Evolutionary conservation across 2,888 invertebrate species (phyloP).

Genomic region (Lasioglossum malachurum): DNA sequence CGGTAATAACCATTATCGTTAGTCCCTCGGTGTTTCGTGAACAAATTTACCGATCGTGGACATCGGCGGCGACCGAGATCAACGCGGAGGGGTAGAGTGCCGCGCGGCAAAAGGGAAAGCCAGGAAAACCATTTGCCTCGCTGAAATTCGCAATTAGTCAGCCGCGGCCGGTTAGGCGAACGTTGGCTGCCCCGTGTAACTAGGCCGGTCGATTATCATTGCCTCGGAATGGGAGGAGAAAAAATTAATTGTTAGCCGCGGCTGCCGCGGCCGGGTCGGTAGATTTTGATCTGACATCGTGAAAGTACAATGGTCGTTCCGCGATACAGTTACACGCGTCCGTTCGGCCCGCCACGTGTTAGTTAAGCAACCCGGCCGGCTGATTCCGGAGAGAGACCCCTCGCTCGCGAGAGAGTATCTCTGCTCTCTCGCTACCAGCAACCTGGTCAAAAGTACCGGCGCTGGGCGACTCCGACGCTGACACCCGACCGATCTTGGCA

Average conservation of each 20-base stretch:
- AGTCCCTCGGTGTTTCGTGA: background rate
- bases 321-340: conserved; percentile 56
- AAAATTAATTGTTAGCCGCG: conserved; percentile 62
- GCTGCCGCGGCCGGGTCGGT: conserved; percentile 42
- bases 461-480: conserved; percentile 41
- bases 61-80: background rate
- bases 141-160: conserved; percentile 61
- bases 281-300: conserved; percentile 66
- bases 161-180: background rate
- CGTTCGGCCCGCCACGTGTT: conserved; percentile 54
- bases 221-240: conserved; percentile 25
- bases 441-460: conserved; percentile 65
- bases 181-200: conserved; percentile 23
- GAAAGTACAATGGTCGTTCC: conserved; percentile 66
- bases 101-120: conserved; percentile 28
- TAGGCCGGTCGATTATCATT: conserved; percentile 53
- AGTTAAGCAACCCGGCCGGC: conserved; percentile 48
- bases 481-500: conserved; percentile 64
- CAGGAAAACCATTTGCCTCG: conserved; percentile 13
- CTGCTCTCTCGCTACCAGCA: conserved; percentile 8
- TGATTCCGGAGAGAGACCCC: background rate
- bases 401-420: background rate
- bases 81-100: background rate
- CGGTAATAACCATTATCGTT: conserved; percentile 43
- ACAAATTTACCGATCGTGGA: background rate